phyloP scores from a whole-genome alignment of 2,888 invertebrate species.

The Acleris laterana region DNA sequence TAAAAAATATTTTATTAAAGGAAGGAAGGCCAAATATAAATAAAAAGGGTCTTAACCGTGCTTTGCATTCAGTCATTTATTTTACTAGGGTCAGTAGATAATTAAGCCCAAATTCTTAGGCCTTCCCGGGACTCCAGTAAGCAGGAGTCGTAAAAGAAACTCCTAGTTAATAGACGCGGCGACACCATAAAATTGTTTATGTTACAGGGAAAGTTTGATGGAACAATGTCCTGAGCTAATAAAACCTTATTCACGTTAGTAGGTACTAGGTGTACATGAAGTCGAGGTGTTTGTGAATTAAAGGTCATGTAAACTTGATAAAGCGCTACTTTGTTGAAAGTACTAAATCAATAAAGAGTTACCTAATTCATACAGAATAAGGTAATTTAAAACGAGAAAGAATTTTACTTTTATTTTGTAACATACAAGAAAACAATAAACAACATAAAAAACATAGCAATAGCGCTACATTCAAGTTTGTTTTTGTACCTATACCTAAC shows the following conservation, averaged over 20 bases:
- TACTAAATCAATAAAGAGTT: no score
- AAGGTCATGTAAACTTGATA: no score
- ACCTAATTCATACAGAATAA: no score
- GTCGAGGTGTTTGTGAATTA: no score
- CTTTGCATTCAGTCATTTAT: constrained; percentile 6
- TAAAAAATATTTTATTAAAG: no score
- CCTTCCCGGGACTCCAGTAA: constrained; percentile 12
- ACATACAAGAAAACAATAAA: neutral
- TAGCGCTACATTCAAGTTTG: neutral
- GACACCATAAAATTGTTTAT: constrained; percentile 31
- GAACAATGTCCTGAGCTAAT: neutral
- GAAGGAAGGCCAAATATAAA: no score
- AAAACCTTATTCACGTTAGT: neutral
- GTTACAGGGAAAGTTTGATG: neutral
- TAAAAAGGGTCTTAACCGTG: no score
- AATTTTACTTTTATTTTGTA: no score
- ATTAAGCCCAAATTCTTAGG: constrained; percentile 20
- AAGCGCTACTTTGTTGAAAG: no score
- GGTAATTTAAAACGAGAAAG: no score
- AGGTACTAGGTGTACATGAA: no score
- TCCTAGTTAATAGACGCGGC: constrained; percentile 18
- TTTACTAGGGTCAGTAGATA: constrained; percentile 21
- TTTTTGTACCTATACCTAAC: constrained; percentile 9
- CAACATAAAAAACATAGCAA: neutral
- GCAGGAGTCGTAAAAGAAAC: constrained; percentile 25